These are phyloP conservation scores for Pyrocoelia pectoralis DNA, from an alignment of 2,888 invertebrate genomes.

Conservation along the genomic window DNA sequence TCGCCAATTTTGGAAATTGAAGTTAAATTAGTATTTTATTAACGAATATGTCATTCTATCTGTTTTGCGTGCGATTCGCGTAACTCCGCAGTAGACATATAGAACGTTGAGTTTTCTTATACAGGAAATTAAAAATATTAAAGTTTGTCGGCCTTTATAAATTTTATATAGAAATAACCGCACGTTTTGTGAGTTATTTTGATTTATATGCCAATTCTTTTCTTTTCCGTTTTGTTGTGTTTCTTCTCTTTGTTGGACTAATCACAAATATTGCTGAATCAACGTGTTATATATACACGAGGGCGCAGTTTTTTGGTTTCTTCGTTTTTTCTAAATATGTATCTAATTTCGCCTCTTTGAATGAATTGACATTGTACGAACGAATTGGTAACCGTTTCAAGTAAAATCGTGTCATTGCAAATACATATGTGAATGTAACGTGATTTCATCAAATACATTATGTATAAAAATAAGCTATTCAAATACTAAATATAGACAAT, in stretches of 20 bases:
- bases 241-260: not conserved
- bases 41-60: slow-evolving; percentile 10
- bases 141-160: slow-evolving; percentile 8
- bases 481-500: slow-evolving; percentile 1
- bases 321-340: no score
- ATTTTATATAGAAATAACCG: slow-evolving; percentile 14
- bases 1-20: slow-evolving; percentile 18
- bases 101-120: slow-evolving; percentile 11
- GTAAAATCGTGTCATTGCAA: no score
- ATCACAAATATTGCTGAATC: not conserved
- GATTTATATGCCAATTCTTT: not conserved
- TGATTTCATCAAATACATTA: not conserved
- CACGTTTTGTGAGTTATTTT: slow-evolving; percentile 11
- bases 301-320: not conserved
- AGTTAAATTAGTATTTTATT: slow-evolving; percentile 4
- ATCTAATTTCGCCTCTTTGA: no score
- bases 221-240: not conserved
- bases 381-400: no score
- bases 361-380: no score
- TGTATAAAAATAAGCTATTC: not conserved
- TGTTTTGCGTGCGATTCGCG: slow-evolving; percentile 15
- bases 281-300: not conserved
- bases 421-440: no score
- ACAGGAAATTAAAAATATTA: slow-evolving; percentile 32
- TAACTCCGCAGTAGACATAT: slow-evolving; percentile 12